Conservation (phyloP, 2,113 vertebrate genomes). For the Xenopus borealis region DNA sequence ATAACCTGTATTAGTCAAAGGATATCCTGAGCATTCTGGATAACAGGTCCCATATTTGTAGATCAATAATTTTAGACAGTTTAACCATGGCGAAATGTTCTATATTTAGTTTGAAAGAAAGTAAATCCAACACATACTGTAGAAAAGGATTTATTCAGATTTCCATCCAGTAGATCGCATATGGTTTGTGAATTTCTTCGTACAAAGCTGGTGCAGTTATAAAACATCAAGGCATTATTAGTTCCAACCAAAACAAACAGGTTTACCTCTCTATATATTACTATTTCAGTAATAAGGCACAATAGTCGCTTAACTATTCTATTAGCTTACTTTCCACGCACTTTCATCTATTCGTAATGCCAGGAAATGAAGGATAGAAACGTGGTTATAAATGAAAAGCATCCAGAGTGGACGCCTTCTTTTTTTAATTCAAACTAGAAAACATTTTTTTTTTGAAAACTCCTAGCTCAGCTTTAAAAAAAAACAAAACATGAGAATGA, state of each 20-base stretch:
- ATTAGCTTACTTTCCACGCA: too few relatives aligned
- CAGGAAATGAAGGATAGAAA: neutral
- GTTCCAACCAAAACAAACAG: neutral
- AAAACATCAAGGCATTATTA: neutral
- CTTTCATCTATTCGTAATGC: neutral
- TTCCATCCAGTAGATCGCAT: neutral
- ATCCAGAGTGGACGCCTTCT: neutral
- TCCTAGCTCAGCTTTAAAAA: neutral
- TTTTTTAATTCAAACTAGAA: neutral
- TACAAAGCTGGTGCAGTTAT: constrained; percentile 34
- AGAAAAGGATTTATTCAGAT: neutral
- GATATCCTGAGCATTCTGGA: too few relatives aligned
- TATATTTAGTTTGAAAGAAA: neutral
- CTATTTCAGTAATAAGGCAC: too few relatives aligned
- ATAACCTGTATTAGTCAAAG: too few relatives aligned
- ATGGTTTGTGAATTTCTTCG: neutral
- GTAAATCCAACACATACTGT: neutral
- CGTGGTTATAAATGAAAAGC: neutral
- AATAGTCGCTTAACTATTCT: too few relatives aligned
- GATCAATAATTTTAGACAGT: too few relatives aligned
- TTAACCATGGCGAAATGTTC: neutral
- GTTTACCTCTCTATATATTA: neutral
- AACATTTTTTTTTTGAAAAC: neutral
- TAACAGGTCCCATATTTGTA: too few relatives aligned
- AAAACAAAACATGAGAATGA: neutral